A percentile compares a stretch with the other conserved stretches of the same genome.
These are phyloP conservation scores for Argyresthia goedartella DNA, from an alignment of 2,888 invertebrate genomes.

Conservation along the genomic window DNA sequence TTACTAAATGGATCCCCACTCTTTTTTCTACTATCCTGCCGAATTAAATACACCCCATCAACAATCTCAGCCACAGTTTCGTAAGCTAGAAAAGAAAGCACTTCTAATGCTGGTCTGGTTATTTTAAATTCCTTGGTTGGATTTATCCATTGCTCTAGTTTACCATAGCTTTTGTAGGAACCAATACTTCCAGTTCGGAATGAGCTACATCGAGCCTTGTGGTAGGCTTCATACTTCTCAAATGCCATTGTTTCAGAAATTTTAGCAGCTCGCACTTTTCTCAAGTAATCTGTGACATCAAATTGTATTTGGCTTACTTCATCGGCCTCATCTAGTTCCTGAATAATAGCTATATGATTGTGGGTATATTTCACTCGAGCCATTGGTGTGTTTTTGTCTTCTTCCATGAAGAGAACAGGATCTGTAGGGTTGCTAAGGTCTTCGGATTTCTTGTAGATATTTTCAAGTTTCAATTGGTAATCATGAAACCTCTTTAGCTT, in stretches of 20 bases:
- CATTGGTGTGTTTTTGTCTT: constrained; percentile 59
- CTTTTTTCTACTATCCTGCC: constrained; percentile 80
- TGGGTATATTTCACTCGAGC: constrained; percentile 51
- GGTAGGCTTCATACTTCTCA: constrained; percentile 81
- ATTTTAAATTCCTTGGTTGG: constrained; percentile 74
- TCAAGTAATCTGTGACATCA: constrained; percentile 69
- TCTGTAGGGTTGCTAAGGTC: constrained; percentile 22
- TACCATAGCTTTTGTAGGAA: constrained; percentile 62
- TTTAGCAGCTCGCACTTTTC: constrained; percentile 71
- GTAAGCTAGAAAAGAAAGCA: constrained; percentile 87
- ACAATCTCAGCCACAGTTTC: constrained; percentile 92
- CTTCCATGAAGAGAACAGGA: constrained; percentile 47
- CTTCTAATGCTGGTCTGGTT: constrained; percentile 76
- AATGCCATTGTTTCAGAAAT: constrained; percentile 63
- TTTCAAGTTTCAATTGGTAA: constrained; percentile 74
- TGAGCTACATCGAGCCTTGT: constrained; percentile 82
- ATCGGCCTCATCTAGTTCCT: constrained; percentile 67
- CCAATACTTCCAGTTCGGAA: constrained; percentile 67
- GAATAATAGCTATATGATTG: constrained; percentile 51
- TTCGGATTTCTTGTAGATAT: constrained; percentile 43
- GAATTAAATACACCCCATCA: constrained; percentile 84
- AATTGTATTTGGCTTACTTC: constrained; percentile 65
- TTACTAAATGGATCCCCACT: constrained; percentile 79
- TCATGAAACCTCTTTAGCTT: constrained; percentile 82
- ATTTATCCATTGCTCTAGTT: constrained; percentile 75